These are phyloP conservation scores for Graphium colonna DNA, from an alignment of 2,888 invertebrate species.

Conservation along the genomic window DNA sequence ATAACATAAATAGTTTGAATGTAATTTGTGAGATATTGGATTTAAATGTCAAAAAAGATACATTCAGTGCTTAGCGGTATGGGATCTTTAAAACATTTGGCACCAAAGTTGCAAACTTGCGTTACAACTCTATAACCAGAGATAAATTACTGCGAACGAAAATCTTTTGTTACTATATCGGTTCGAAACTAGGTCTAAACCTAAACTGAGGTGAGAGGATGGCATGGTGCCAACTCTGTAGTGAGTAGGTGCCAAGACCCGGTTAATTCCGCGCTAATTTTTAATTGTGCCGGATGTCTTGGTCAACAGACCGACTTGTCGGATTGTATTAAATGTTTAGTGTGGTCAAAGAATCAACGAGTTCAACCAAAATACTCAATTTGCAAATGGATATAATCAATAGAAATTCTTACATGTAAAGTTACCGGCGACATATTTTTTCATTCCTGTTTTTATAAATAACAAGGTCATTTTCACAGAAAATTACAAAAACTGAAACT, in stretches of 20 bases:
- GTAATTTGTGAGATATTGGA: too few species aligned
- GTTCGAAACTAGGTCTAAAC: constrained; percentile 50
- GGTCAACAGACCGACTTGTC: constrained; percentile 22
- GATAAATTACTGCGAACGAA: constrained; percentile 30
- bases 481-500: too few species aligned
- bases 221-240: constrained; percentile 57
- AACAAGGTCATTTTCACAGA: too few species aligned
- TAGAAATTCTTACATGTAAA: too few species aligned
- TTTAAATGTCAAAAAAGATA: too few species aligned
- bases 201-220: constrained; percentile 53
- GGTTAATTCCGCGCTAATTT: constrained; percentile 60
- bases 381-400: too few species aligned
- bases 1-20: background rate
- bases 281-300: constrained; percentile 43
- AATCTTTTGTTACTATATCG: constrained; percentile 37
- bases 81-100: background rate
- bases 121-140: background rate
- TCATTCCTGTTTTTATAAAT: too few species aligned
- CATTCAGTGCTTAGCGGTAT: background rate
- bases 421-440: too few species aligned
- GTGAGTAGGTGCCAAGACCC: constrained; percentile 56
- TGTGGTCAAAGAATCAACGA: too few species aligned
- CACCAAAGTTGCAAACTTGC: constrained; percentile 17
- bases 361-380: too few species aligned
- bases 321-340: constrained; percentile 2